phyloP scores from a whole-genome alignment of 2,113 vertebrate species.

The Calyptommatus sinebrachiatus region DNA sequence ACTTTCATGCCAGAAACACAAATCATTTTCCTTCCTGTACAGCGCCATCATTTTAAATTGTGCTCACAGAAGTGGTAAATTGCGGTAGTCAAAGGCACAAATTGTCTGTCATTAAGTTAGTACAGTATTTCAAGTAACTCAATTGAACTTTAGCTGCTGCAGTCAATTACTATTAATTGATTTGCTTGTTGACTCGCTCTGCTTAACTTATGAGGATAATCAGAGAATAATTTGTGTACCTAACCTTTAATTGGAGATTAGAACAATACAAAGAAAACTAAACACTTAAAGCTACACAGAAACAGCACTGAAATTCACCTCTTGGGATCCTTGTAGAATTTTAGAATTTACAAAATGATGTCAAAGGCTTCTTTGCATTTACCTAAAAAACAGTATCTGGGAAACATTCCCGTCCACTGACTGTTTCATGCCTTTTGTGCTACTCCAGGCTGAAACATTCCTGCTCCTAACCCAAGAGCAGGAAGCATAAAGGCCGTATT shows the following conservation, averaged over 20 bases:
- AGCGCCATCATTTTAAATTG: slow-evolving; percentile 34
- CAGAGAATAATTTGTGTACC: slow-evolving; percentile 52
- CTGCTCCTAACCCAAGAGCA: too few species aligned
- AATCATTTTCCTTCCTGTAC: slow-evolving; percentile 26
- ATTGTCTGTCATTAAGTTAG: slow-evolving; percentile 41
- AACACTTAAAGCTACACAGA: slow-evolving; percentile 23
- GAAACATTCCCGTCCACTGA: too few species aligned
- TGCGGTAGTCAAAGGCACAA: slow-evolving; percentile 32
- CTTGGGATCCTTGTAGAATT: background rate
- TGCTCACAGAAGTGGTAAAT: slow-evolving; percentile 32
- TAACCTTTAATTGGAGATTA: slow-evolving; percentile 44
- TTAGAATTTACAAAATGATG: too few species aligned
- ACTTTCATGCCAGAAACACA: background rate
- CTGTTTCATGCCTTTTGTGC: too few species aligned
- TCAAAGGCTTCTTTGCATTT: too few species aligned
- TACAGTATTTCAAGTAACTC: slow-evolving; percentile 48
- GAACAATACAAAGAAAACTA: slow-evolving; percentile 42
- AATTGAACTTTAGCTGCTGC: slow-evolving; percentile 55
- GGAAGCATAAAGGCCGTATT: too few species aligned
- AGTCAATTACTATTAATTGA: slow-evolving; percentile 49
- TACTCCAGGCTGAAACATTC: too few species aligned
- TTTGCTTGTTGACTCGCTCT: slow-evolving; percentile 55
- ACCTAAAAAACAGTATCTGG: too few species aligned
- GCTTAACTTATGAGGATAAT: slow-evolving; percentile 50
- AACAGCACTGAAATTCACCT: background rate